phyloP scores from a whole-genome alignment of 2,113 vertebrate genomes.

The Urocitellus parryii region DNA sequence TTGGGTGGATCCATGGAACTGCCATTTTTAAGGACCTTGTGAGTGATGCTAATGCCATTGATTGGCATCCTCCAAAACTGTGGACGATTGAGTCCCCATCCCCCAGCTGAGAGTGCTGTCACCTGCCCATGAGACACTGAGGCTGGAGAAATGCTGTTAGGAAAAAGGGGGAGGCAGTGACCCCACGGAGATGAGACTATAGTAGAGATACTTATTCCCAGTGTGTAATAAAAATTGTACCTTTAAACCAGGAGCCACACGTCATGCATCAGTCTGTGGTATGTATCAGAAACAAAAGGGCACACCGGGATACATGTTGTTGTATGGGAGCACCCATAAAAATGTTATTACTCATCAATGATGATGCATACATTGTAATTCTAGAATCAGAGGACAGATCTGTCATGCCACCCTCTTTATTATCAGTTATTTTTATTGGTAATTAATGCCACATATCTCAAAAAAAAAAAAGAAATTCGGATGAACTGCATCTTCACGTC shows the following conservation, averaged over 20 bases:
- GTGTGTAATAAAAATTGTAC: not conserved
- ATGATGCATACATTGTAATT: not conserved
- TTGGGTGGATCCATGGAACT: not conserved
- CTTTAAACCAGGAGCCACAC: not conserved
- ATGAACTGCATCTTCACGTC: conserved; percentile 2
- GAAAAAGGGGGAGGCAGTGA: not conserved
- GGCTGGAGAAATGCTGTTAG: not conserved
- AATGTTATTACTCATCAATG: not conserved
- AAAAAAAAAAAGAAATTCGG: conserved; percentile 15
- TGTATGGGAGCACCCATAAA: not conserved
- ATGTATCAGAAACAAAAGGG: not conserved
- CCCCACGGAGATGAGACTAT: not conserved
- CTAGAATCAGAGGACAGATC: not conserved
- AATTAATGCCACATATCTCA: not conserved
- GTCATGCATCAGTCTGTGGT: not conserved
- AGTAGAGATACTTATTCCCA: not conserved
- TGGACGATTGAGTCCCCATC: not conserved
- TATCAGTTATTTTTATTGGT: conserved; percentile 27
- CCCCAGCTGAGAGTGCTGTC: no score
- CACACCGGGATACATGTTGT: no score
- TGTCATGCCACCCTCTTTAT: not conserved
- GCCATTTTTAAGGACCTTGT: not conserved
- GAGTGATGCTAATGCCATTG: not conserved
- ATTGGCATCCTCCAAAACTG: not conserved
- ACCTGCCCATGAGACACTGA: not conserved